phyloP scores from a whole-genome alignment of 2,797 vertebrate species.

The Phylloscopus collybita region DNA sequence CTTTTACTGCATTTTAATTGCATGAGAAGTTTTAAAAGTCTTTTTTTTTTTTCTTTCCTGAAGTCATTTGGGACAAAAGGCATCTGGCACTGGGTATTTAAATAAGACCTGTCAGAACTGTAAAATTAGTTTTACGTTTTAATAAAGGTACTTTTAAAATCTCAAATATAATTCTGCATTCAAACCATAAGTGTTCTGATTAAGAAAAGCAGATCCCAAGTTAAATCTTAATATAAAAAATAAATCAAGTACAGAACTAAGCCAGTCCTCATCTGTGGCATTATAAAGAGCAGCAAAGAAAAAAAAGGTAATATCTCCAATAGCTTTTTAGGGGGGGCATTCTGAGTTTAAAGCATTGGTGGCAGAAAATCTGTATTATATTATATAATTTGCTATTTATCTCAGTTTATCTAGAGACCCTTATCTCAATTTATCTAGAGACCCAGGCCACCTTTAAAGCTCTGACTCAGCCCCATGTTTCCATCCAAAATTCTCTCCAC shows the following conservation, averaged over 20 bases:
- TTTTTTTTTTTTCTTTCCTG: not conserved
- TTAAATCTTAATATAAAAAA: constrained; percentile 1
- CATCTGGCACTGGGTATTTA: constrained; percentile 47
- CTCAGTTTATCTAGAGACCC: not conserved
- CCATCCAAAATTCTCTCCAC: not conserved
- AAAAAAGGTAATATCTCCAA: not conserved
- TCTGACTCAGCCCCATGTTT: not conserved
- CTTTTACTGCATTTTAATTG: constrained; percentile 46
- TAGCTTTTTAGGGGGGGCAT: not conserved
- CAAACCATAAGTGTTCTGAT: constrained; percentile 7
- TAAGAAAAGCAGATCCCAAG: constrained; percentile 16
- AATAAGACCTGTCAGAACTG: constrained; percentile 47
- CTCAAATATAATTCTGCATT: constrained; percentile 36
- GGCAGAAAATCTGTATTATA: not conserved
- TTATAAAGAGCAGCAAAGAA: not conserved
- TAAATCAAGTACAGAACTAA: constrained; percentile 5
- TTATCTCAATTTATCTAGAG: not conserved
- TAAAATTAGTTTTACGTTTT: constrained; percentile 59
- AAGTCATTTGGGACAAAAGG: constrained; percentile 44
- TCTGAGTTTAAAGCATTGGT: not conserved
- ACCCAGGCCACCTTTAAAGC: not conserved
- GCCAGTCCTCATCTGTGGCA: not conserved
- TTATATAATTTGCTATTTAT: not conserved
- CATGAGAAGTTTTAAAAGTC: constrained; percentile 10
- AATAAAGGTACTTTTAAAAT: constrained; percentile 57